These are phyloP conservation scores for Palythoa grandis DNA, from an alignment of 92 coral and sea anemone genomes.

Conservation along the genomic window DNA sequence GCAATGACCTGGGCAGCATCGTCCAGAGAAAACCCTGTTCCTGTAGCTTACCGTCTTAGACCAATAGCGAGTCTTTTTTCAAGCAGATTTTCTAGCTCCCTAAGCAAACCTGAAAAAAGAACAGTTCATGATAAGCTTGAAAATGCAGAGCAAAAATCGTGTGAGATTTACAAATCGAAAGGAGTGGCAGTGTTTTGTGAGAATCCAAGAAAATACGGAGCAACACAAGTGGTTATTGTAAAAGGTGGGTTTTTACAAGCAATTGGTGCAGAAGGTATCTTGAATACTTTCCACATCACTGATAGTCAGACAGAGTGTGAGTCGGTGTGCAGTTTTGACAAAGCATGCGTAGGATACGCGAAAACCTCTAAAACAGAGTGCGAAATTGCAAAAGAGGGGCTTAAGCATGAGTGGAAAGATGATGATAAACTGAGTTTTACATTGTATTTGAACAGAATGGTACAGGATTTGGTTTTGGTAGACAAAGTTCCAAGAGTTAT, in stretches of 20 bases:
- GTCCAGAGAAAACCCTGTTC: too few species aligned
- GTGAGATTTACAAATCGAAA: background rate
- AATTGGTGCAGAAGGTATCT: background rate
- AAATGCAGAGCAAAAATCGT: background rate
- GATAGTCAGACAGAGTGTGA: background rate
- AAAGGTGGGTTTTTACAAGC: background rate
- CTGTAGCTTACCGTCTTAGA: too few species aligned
- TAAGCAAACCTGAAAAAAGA: background rate
- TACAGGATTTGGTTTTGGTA: background rate
- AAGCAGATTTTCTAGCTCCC: constrained; percentile 12
- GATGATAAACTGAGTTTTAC: background rate
- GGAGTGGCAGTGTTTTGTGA: too few species aligned
- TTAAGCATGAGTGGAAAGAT: background rate
- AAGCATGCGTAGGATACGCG: background rate
- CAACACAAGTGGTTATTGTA: background rate
- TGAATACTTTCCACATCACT: background rate
- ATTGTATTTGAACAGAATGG: background rate
- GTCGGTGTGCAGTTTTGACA: background rate
- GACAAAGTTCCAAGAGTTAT: background rate
- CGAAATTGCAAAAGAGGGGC: background rate
- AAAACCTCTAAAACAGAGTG: background rate
- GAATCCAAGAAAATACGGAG: too few species aligned
- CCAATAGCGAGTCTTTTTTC: constrained; percentile 30
- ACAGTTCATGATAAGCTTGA: background rate
- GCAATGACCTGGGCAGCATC: too few species aligned